Base-by-base conservation (phyloP, 2,113 vertebrate genomes). In the Monarcha castaneiventris region DNA sequence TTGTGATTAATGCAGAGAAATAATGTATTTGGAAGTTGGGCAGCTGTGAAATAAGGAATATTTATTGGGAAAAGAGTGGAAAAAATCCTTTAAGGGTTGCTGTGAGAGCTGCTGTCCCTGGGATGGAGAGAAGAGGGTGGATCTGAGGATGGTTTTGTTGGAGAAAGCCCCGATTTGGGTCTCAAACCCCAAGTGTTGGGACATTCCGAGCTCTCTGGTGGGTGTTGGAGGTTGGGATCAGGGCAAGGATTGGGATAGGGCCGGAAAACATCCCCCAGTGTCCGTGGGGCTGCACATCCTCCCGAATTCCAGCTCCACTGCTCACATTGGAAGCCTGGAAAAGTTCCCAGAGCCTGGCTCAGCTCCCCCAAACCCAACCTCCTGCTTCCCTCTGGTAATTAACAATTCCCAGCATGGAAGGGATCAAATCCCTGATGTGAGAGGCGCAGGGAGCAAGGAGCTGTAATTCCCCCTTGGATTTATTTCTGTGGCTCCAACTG, bases 231-330 rank as follows among this genome's bases (percentile, higher is more conserved):
- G 30, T 37, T 11, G 8, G 5, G n/a, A 59, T 80, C 18, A 26
- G 56, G 43, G 16, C 5, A 6, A 33, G 74, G 46, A 52, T 37
- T 52, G 39, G 61, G 61, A 33, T 3, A 14, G 25, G 1, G 3
- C 25, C 22, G 19, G 56, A 32, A 46, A 62, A 35, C 33, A 7
- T 35, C 33, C 56, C 33, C 20, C 21, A 15, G 21, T 16, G 21
- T 58, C 54, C 33, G 0, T 5, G 25, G 77, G 25, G 29, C 12
- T 5, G 27, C 14, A 0, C 10, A 2, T 35, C 23, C 30, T 66
- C 27, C 21, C 16, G 2, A 8, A 12, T n/a, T 9, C 11, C 2
- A 0, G 5, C 52, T 11, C 35, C 4, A 20, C 30, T 4, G 32
- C 44, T 55, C 9, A 0, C 5, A 0, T 3, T 51, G 21, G 12